Percentiles rank a stretch among this genome's conserved stretches.
Evolutionary conservation across 2,113 vertebrate species (phyloP).

Genomic region (Atrichornis clamosus): DNA sequence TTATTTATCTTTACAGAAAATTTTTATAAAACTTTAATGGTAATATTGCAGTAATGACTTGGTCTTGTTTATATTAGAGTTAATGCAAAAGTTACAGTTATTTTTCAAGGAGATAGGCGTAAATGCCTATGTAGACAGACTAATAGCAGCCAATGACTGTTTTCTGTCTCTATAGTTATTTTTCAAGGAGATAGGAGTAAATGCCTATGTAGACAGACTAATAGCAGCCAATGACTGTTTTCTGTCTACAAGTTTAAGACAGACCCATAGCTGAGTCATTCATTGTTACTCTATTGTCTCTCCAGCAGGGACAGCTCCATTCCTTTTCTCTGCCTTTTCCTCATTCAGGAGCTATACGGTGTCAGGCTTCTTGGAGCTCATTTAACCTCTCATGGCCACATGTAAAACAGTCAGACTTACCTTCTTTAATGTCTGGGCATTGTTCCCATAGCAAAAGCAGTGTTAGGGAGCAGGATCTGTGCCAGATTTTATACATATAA

Average conservation of each 20-base stretch:
- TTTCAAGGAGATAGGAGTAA: background rate
- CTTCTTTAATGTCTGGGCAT: background rate
- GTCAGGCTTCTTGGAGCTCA: background rate
- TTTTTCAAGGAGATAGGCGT: background rate
- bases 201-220: background rate
- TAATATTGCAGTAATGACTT: background rate
- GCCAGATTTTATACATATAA: background rate
- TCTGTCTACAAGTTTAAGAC: background rate
- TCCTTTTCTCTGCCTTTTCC: background rate
- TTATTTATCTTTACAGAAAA: background rate
- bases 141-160: background rate
- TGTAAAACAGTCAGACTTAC: background rate
- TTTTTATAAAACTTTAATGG: background rate
- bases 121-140: background rate
- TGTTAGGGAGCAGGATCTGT: background rate
- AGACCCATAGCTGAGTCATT: background rate
- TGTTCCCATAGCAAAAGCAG: background rate
- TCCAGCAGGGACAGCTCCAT: background rate
- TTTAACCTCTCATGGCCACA: background rate
- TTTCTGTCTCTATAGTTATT: background rate
- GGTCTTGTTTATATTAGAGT: background rate
- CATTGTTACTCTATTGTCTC: background rate
- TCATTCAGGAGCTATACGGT: background rate
- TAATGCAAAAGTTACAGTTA: background rate
- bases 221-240: background rate